Evolutionary conservation across 1,140 invertebrate genomes (phyloP), one percentile per base, ranked within the genome.

Genomic region (Drosophila littoralis): DNA sequence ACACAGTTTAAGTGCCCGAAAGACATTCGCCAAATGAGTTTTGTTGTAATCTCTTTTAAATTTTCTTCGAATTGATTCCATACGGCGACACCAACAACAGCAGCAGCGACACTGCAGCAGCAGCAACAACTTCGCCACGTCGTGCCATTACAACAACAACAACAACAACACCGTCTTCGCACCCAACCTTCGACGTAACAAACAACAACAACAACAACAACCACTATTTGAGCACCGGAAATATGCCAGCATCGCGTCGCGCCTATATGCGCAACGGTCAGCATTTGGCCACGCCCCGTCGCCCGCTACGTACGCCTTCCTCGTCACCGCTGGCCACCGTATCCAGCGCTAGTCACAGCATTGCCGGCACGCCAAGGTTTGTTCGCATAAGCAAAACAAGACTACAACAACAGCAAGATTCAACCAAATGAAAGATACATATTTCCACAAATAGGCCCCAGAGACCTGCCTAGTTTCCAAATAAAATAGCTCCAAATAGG

Each of bases 321-420:
- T 92, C 91, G 52, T 92, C 91, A 35, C 91, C 91, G 45, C 58
- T 92, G 70, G 90, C 91, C 63, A 91, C 91, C 28, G 81, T 88
- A 48, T 83, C 88, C 79, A 81, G 77, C 83, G 71, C 69, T 57
- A 78, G 86, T 65, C 81, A 83, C 77, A 85, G 72, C 71, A 80
- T 81, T 63, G 67, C 79, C 54, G 75, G 74, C 57, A 58, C 91
- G 61, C 77, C 79, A 92, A 92, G 91, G 91, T 92, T 92, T 92
- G 91, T 92, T 86, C 43, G 63, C 50, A 60, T 57, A 52, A 69
- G 50, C 66, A 69, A 69, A 70, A 63, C 65, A 75, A 69, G 50
- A 54, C 67, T 28, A 40, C 67, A 73, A 64, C 68, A 69, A 55
- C 65, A 61, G 45, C 65, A 51, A 55, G 50, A 32, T 63, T 43